Conservation (phyloP, 2,888 invertebrate genomes). For the Chalcosyrphus nemorum region DNA sequence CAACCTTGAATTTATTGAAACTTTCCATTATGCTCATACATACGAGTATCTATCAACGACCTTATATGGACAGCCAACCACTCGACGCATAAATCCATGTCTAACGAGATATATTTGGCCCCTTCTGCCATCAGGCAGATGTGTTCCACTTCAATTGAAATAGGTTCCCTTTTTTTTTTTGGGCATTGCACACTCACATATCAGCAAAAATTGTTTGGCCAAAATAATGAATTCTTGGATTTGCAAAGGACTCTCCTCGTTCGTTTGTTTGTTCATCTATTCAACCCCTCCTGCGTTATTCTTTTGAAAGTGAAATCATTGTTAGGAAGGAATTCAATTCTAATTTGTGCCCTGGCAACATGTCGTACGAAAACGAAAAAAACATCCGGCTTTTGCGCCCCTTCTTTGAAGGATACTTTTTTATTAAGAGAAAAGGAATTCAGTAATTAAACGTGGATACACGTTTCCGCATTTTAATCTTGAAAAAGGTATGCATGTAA, state of each 20-base stretch:
- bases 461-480: background rate
- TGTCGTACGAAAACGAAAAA: background rate
- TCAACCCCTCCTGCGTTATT: background rate
- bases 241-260: background rate
- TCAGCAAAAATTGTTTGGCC: background rate
- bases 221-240: slow-evolving; percentile 1
- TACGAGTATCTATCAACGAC: background rate
- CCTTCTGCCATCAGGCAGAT: background rate
- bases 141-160: slow-evolving; percentile 18
- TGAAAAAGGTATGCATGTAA: background rate
- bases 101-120: slow-evolving; percentile 10
- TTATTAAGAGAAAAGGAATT: background rate
- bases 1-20: background rate
- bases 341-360: background rate
- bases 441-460: slow-evolving; percentile 11
- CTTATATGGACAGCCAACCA: slow-evolving; percentile 4
- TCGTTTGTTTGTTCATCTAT: background rate
- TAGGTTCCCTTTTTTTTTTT: background rate
- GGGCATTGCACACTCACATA: background rate
- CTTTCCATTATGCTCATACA: background rate
- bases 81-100: slow-evolving; percentile 12
- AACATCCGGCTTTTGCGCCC: background rate
- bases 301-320: slow-evolving; percentile 3
- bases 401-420: too few species aligned
- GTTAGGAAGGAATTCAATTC: slow-evolving; percentile 9